Conservation (phyloP, 2,797 vertebrate species). For the Enteromius thamalakanensis region DNA sequence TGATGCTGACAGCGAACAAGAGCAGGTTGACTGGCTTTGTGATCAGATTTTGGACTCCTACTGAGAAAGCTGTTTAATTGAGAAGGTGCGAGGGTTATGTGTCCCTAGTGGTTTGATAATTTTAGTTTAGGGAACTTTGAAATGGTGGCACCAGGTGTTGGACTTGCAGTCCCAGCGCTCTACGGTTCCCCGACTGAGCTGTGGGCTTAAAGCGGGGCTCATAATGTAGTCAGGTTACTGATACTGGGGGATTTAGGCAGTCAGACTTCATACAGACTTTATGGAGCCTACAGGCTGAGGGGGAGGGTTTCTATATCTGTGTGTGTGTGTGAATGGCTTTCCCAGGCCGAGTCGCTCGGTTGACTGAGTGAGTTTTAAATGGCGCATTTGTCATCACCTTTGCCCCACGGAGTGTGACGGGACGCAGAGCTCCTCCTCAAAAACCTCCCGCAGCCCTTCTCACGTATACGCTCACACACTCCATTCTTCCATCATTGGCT, state of each 20-base stretch:
- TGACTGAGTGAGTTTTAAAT: slow-evolving; percentile 69
- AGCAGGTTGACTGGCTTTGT: neutral
- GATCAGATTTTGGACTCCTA: slow-evolving; percentile 3
- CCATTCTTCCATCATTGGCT: slow-evolving; percentile 42
- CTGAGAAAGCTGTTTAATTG: neutral
- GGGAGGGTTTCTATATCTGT: slow-evolving; percentile 10
- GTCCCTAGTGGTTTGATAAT: neutral
- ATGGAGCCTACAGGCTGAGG: slow-evolving; percentile 56
- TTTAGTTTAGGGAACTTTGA: slow-evolving; percentile 19
- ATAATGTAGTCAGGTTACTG: slow-evolving; percentile 54
- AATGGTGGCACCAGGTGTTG: slow-evolving; percentile 43
- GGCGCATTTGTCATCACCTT: slow-evolving; percentile 69
- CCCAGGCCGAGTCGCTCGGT: slow-evolving; percentile 56
- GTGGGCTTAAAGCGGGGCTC: slow-evolving; percentile 15
- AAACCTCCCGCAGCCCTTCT: slow-evolving; percentile 52
- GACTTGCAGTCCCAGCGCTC: neutral
- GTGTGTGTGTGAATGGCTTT: slow-evolving; percentile 43
- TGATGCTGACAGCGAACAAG: no score
- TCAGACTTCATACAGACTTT: slow-evolving; percentile 53
- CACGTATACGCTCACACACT: slow-evolving; percentile 38
- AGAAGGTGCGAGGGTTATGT: slow-evolving; percentile 17
- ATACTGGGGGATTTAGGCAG: slow-evolving; percentile 54
- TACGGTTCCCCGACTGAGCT: neutral
- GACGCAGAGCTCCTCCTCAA: slow-evolving; percentile 56
- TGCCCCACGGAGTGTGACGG: slow-evolving; percentile 58